Percentiles rank a stretch among this genome's conserved stretches.
These are phyloP conservation scores for Trichomycterus rosablanca DNA, from an alignment of 2,113 vertebrate genomes.

Conservation along the genomic window DNA sequence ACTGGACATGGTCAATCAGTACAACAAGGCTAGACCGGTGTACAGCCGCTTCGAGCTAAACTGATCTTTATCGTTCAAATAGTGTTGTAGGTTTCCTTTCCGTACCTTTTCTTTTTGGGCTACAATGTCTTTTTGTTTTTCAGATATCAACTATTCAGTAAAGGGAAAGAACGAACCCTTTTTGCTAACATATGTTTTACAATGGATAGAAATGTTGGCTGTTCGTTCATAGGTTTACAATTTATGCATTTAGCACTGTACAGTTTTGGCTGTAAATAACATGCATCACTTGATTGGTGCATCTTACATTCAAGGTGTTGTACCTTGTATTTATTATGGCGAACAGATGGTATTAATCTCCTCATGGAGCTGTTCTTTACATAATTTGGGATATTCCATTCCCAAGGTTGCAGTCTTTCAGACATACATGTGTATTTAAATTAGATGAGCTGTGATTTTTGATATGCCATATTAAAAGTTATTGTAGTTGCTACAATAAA, in stretches of 20 bases:
- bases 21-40: slow-evolving; percentile 84
- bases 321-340: neutral
- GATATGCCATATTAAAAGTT: neutral
- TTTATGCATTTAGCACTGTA: neutral
- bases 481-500: neutral
- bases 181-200: neutral
- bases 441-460: slow-evolving; percentile 25
- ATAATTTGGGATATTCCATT: slow-evolving; percentile 12
- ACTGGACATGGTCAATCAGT: slow-evolving; percentile 90
- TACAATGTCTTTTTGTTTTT: neutral
- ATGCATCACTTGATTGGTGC: neutral
- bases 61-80: slow-evolving; percentile 36
- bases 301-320: neutral
- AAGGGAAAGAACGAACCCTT: neutral
- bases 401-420: slow-evolving; percentile 33
- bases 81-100: neutral
- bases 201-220: neutral
- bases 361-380: slow-evolving; percentile 4
- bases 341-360: slow-evolving; percentile 19
- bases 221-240: slow-evolving; percentile 1
- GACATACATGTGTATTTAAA: slow-evolving; percentile 21
- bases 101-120: neutral
- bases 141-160: neutral
- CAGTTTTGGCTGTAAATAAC: neutral
- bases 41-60: slow-evolving; percentile 87